Evolutionary conservation across 1,140 invertebrate species (phyloP).

Genomic region (Bathynomus jamesi): DNA sequence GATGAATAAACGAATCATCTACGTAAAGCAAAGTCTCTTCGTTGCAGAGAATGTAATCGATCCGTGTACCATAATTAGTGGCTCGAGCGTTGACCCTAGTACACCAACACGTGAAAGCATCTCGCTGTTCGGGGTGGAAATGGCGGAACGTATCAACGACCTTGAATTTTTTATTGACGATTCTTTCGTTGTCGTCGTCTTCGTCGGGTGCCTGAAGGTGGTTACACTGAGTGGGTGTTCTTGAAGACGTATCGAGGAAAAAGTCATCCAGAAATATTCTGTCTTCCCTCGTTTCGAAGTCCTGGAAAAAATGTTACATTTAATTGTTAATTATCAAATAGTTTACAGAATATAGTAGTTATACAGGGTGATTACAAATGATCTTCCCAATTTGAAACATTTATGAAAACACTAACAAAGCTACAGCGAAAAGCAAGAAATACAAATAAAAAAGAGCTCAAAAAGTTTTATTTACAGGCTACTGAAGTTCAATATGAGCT

Average conservation of each 20-base stretch:
- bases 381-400: no score
- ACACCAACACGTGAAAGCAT: slow-evolving; percentile 53
- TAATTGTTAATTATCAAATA: not conserved
- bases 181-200: not conserved
- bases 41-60: slow-evolving; percentile 52
- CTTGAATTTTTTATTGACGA: slow-evolving; percentile 21
- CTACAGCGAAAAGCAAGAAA: no score
- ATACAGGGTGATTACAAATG: no score
- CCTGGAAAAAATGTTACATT: slow-evolving; percentile 2
- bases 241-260: slow-evolving; percentile 9
- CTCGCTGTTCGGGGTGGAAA: slow-evolving; percentile 45
- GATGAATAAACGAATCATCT: slow-evolving; percentile 43
- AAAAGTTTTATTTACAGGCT: no score
- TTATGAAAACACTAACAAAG: no score
- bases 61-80: slow-evolving; percentile 53
- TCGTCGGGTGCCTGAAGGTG: not conserved
- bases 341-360: not conserved
- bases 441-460: no score
- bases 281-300: slow-evolving; percentile 24
- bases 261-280: slow-evolving; percentile 23
- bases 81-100: slow-evolving; percentile 46
- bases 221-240: not conserved
- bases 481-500: no score
- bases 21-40: slow-evolving; percentile 41
- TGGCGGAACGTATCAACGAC: slow-evolving; percentile 51